phyloP scores from a whole-genome alignment of 2,888 invertebrate genomes.

The Julus scanicus region DNA sequence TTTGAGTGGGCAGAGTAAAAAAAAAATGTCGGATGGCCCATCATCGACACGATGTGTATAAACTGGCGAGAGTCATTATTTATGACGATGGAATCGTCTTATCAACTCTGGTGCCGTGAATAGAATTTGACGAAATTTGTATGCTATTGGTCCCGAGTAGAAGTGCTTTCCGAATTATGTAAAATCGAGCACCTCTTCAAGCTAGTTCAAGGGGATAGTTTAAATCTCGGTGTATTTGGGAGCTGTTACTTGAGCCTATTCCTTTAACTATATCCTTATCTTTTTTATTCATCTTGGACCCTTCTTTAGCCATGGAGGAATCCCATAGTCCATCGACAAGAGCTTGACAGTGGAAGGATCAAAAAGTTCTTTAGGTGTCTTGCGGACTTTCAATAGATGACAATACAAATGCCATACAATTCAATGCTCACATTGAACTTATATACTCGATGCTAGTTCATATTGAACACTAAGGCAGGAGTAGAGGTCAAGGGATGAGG shows the following conservation, averaged over 20 bases:
- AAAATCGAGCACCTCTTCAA: constrained; percentile 30
- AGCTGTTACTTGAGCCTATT: constrained; percentile 37
- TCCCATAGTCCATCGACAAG: constrained; percentile 40
- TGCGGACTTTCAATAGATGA: constrained; percentile 24
- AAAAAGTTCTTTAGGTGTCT: constrained; percentile 43
- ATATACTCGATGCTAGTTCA: constrained; percentile 18
- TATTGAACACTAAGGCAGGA: constrained; percentile 14
- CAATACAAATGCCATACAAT: constrained; percentile 21
- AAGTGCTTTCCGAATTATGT: constrained; percentile 9
- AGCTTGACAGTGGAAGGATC: constrained; percentile 25
- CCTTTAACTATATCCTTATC: constrained; percentile 31
- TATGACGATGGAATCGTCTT: constrained; percentile 25
- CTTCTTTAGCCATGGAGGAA: constrained; percentile 12
- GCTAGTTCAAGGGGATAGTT: constrained; percentile 10
- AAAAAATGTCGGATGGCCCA: constrained; percentile 20
- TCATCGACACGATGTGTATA: neutral
- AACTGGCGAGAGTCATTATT: constrained; percentile 37
- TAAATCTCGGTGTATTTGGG: constrained; percentile 27
- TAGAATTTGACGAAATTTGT: neutral
- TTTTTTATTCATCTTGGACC: constrained; percentile 28
- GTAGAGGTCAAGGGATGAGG: constrained; percentile 43
- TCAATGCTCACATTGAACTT: constrained; percentile 31
- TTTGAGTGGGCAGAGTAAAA: neutral
- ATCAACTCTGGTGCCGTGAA: neutral
- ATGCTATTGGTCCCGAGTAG: neutral